Conservation (phyloP, 2,888 invertebrate genomes). For the Harmothoe impar region DNA sequence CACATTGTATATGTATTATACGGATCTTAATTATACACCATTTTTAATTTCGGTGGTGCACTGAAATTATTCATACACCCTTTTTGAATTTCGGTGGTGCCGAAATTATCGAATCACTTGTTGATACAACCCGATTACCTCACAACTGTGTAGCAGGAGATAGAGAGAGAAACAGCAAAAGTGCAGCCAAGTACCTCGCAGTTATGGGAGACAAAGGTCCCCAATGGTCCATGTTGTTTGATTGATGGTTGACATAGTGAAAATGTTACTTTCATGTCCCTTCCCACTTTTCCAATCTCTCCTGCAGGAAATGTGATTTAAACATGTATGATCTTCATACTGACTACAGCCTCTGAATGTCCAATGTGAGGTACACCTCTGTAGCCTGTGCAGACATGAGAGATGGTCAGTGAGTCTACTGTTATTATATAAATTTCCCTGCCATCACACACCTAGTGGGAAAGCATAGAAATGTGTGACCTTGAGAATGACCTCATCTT, state of each 20-base stretch:
- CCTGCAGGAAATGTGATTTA: background rate
- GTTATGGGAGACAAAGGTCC: background rate
- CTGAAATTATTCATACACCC: background rate
- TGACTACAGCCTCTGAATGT: background rate
- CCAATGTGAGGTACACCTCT: background rate
- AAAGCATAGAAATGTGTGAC: no score
- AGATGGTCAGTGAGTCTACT: background rate
- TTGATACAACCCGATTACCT: constrained; percentile 22
- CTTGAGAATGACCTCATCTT: no score
- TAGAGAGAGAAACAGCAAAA: constrained; percentile 28
- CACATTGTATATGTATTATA: background rate
- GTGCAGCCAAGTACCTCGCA: constrained; percentile 21
- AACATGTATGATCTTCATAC: constrained; percentile 15
- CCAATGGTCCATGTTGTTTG: background rate
- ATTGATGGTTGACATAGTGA: background rate
- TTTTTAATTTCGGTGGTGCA: background rate
- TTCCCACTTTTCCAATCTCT: background rate
- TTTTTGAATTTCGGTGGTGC: background rate
- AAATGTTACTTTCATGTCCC: constrained; percentile 4
- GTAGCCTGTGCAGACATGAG: background rate
- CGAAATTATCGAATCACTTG: background rate
- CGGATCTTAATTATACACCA: constrained; percentile 15
- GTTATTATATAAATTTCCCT: no score
- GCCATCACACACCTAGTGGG: no score
- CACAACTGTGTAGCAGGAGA: background rate